phyloP scores from a whole-genome alignment of 1,140 invertebrate species.

The Scylla paramamosain region DNA sequence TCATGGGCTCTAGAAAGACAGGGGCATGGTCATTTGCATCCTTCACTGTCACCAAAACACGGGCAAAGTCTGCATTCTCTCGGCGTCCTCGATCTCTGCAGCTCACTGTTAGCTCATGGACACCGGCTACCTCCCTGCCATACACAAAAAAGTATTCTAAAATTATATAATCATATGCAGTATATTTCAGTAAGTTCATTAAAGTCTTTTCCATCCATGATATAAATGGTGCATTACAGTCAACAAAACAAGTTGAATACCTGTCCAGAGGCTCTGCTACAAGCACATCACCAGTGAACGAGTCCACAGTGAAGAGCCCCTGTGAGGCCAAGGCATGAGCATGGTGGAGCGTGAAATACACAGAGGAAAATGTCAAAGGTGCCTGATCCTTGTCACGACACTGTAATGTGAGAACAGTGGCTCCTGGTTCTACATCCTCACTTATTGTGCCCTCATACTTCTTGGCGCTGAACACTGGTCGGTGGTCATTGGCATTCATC shows the following conservation, averaged over 20 bases:
- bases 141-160: not conserved
- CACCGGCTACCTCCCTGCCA: constrained; percentile 68
- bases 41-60: constrained; percentile 88
- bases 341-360: constrained; percentile 80
- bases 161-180: not conserved
- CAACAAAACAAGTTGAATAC: constrained; percentile 73
- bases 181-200: not conserved
- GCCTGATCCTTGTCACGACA: constrained; percentile 89
- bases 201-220: too few species aligned
- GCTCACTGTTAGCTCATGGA: constrained; percentile 72
- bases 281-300: constrained; percentile 87
- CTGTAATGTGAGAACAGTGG: constrained; percentile 87
- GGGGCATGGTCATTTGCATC: constrained; percentile 94
- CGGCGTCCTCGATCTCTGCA: constrained; percentile 70
- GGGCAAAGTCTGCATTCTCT: constrained; percentile 81
- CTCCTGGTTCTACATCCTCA: constrained; percentile 91
- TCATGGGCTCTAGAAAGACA: constrained; percentile 81
- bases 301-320: constrained; percentile 88
- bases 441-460: constrained; percentile 90
- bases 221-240: too few species aligned
- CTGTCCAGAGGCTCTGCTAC: constrained; percentile 88
- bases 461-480: constrained; percentile 80
- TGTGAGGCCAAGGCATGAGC: constrained; percentile 64
- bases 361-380: constrained; percentile 88
- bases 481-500: constrained; percentile 96